Base-by-base conservation (phyloP, 2,888 invertebrate species). In the Lochmaea capreae region DNA sequence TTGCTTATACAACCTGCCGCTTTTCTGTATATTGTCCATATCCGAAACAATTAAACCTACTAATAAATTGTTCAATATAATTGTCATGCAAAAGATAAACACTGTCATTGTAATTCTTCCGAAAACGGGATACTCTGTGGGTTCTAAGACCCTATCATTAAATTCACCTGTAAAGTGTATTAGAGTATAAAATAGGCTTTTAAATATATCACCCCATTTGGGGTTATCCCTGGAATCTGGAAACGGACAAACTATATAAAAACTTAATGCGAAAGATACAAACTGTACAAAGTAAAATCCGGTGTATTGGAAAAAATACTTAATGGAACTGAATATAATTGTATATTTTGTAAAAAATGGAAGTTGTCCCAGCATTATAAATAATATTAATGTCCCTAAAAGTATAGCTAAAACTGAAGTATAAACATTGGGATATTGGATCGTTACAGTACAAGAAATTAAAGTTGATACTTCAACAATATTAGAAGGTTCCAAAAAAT, bases 61-160 rank as follows among this genome's bases (percentile, higher is more conserved):
- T 46, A 83, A 68, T 4, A 83, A 62, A 75, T 83, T 83, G 46
- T 83, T 81, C 33, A 83, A 68, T 73, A 83, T 82, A 16, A 83
- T 81, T 10, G 81, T 81, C 81, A 83, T 81, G 43, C 79, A 81
- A 65, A 83, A 79, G 42, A 81, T 79, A 65, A 83, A 83, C n/a
- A 80, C 46, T 4, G 79, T 80, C 22, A 79, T 79, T 33, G 82
- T 71, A 12, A 81, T 59, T 71, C 81, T 75, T 3, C 80, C 79
- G 67, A 81, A 82, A 43, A 81, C 58, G 0, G 79, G 80, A 73
- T 77, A 79, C 22, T 74, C 67, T 22, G 66, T 62, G 6, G 79
- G 78, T 16, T 79, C 66, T 16, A 79, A 68, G 39, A 80, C 78
- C 33, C 78, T 76, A 0, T 81, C 81, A 26, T 79, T 77, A 66